Evolutionary conservation across 2,797 vertebrate genomes (phyloP), one percentile per base, ranked within the genome.

Genomic region (Diplodus sargus): DNA sequence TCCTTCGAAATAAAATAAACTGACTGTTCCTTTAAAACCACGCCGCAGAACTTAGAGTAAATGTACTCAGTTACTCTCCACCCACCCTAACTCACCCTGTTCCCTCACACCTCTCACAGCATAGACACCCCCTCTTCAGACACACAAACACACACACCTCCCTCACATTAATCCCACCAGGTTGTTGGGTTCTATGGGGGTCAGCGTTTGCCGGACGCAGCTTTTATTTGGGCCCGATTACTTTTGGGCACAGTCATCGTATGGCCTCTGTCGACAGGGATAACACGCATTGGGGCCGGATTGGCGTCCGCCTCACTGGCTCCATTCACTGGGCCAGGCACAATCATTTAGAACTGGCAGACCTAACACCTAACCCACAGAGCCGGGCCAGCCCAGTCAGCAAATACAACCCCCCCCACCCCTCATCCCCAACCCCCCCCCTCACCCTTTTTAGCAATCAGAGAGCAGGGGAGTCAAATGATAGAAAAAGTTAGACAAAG

Each of bases 211-310:
- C 85, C 68, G 56, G 87, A 91, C 69, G 15, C 82, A 81, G 90
- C 94, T 95, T 95, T 95, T 94, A 93, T 94, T 93, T 92, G 72
- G 86, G 74, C 90, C 88, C 2, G 88, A 93, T 95, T 94, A 93
- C 89, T 91, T 93, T 94, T 84, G 85, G 89, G 85, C 84, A 87
- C 86, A 89, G 92, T 94, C 89, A 90, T 91, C 84, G 90, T 56
- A 85, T 87, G 90, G 92, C 90, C 89, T 89, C 91, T 95, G 93
- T 96, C 84, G 86, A 85, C 86, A 74, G 89, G 91, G 90, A 95
- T 95, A 90, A 95, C 83, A 48, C 79, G 93, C 91, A 87, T 88
- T 86, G 84, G 85, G 77, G 86, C 77, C 79, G 70, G 76, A 93
- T 94, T 90, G 76, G 78, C 30, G 79, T 94, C 86, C 90, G 94